Percentiles rank a stretch among this genome's conserved stretches.
phyloP scores from a whole-genome alignment of 2,888 invertebrate genomes.

The Tetragonula carbonaria region DNA sequence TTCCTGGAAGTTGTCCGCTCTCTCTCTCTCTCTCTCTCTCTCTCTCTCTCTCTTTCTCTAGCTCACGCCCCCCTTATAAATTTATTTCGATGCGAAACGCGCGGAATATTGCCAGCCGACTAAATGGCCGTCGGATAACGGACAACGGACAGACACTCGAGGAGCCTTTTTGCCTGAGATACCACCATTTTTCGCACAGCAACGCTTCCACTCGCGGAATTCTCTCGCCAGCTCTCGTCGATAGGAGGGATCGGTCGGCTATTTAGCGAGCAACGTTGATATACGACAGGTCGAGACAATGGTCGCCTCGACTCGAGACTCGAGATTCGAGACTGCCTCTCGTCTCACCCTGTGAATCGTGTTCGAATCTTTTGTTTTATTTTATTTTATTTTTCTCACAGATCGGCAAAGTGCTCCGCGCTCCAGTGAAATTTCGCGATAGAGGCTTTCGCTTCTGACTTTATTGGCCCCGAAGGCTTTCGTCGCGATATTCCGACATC shows the following conservation, averaged over 20 bases:
- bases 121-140: conserved; percentile 43
- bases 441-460: not conserved
- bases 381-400: no score
- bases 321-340: not conserved
- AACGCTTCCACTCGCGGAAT: conserved; percentile 18
- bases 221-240: not conserved
- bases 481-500: no score
- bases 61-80: conserved; percentile 19
- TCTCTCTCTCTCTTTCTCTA: conserved; percentile 7
- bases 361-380: not conserved
- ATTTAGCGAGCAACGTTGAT: conserved; percentile 23
- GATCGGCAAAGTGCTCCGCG: not conserved
- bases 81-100: conserved; percentile 39
- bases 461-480: not conserved
- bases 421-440: not conserved
- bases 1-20: conserved; percentile 35
- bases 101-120: conserved; percentile 9
- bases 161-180: not conserved
- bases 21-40: not conserved
- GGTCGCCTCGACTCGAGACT: conserved; percentile 16
- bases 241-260: conserved; percentile 29
- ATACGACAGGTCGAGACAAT: conserved; percentile 32
- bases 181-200: conserved; percentile 10
- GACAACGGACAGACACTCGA: conserved; percentile 6
- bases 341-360: not conserved